phyloP scores from a whole-genome alignment of 2,113 vertebrate species.

The Blennius ocellaris region DNA sequence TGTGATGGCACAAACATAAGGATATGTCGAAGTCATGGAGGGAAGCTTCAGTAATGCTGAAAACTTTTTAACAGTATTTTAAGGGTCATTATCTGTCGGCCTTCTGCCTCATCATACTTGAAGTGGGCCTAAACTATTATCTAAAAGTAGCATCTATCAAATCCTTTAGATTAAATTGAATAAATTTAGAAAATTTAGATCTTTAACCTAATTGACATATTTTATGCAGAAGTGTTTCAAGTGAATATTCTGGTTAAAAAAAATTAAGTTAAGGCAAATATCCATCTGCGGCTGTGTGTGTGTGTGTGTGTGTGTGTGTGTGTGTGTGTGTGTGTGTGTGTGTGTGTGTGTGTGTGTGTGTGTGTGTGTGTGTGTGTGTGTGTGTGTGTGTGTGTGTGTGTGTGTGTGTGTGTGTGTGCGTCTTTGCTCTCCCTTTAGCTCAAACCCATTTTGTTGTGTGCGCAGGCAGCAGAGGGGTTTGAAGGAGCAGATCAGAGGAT shows the following conservation, averaged over 20 bases:
- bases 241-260: conserved; percentile 28
- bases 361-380: conserved; percentile 29
- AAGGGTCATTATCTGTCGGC: neutral
- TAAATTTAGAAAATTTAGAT: neutral
- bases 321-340: no score
- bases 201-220: neutral
- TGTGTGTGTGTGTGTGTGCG: conserved; percentile 21
- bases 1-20: neutral
- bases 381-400: conserved; percentile 19
- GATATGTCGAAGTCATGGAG: neutral
- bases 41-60: conserved; percentile 1
- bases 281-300: conserved; percentile 38
- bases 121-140: neutral
- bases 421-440: conserved; percentile 31
- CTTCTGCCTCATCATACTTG: neutral
- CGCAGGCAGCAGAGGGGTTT: conserved; percentile 55
- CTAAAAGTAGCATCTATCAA: neutral
- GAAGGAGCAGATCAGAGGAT: conserved; percentile 79
- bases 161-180: neutral
- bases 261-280: conserved; percentile 18
- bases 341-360: no score
- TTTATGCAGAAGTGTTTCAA: neutral
- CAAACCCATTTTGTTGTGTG: conserved; percentile 38
- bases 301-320: conserved; percentile 29
- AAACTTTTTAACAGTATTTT: conserved; percentile 13